Conservation (phyloP, 2,113 vertebrate species). For the Camelus bactrianus region DNA sequence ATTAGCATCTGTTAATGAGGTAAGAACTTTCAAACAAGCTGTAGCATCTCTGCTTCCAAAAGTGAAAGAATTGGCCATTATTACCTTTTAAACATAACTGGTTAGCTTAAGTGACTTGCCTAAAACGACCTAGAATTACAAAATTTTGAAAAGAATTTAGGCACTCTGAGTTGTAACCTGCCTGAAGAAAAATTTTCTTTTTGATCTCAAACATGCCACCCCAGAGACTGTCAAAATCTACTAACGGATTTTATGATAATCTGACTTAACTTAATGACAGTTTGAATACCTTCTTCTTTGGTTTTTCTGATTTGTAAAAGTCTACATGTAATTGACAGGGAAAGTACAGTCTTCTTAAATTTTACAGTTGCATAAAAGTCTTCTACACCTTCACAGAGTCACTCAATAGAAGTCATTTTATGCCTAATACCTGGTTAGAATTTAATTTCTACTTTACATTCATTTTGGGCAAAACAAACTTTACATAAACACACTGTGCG, state of each 20-base stretch:
- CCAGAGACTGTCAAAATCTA: conserved; percentile 22
- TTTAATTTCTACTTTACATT: conserved; percentile 52
- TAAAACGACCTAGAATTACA: neutral
- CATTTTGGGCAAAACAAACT: conserved; percentile 46
- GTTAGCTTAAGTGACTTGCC: neutral
- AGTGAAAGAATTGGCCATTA: conserved; percentile 24
- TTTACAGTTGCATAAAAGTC: neutral
- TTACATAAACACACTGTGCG: neutral
- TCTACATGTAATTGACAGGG: neutral
- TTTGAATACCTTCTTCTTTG: neutral
- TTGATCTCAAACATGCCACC: neutral
- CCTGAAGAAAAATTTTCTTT: neutral
- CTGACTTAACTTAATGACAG: neutral
- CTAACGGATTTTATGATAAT: neutral
- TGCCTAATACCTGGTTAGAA: conserved; percentile 38
- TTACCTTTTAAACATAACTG: conserved; percentile 45
- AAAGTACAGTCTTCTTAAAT: neutral
- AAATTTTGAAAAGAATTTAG: neutral
- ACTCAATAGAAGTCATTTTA: neutral
- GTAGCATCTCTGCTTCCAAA: neutral
- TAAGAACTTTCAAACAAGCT: conserved; percentile 65
- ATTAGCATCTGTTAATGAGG: conserved; percentile 75
- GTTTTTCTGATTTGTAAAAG: neutral
- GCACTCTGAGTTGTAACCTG: neutral
- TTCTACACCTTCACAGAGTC: conserved; percentile 31